These are phyloP conservation scores for Pardosa pseudoannulata DNA, from an alignment of 2,888 invertebrate species.

Conservation along the genomic window DNA sequence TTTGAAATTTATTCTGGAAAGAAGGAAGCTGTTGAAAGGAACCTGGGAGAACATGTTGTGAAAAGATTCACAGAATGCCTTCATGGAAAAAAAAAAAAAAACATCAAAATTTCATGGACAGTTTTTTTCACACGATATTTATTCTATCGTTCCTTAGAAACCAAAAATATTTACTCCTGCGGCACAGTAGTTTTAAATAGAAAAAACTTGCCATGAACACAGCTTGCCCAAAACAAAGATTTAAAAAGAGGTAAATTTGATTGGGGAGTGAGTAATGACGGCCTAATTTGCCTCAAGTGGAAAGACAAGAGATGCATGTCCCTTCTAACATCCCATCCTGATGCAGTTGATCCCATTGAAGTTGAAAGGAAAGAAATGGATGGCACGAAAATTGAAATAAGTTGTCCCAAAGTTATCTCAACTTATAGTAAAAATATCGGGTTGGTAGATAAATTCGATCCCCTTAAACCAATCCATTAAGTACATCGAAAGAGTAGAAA, in stretches of 20 bases:
- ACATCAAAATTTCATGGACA: slow-evolving; percentile 20
- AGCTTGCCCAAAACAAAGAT: background rate
- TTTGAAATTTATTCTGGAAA: slow-evolving; percentile 26
- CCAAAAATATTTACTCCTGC: slow-evolving; percentile 18
- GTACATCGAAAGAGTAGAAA: background rate
- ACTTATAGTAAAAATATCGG: background rate
- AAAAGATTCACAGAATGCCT: background rate
- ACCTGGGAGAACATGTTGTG: slow-evolving; percentile 18
- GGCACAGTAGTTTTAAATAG: background rate
- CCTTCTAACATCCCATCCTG: background rate
- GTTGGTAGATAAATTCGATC: background rate
- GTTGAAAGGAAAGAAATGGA: background rate
- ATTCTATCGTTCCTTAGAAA: slow-evolving; percentile 10
- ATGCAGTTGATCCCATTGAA: background rate
- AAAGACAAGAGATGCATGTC: background rate
- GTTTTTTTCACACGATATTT: slow-evolving; percentile 19
- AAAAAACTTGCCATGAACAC: background rate
- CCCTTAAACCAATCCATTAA: background rate
- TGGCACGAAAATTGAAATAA: background rate
- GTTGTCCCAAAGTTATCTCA: slow-evolving; percentile 5
- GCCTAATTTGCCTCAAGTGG: slow-evolving; percentile 1
- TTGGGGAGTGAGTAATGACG: background rate
- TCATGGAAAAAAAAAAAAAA: slow-evolving; percentile 22
- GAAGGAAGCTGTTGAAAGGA: background rate
- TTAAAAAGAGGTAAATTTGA: no score